A percentile compares a stretch with the other conserved stretches of the same genome.
phyloP scores from a whole-genome alignment of 2,113 vertebrate species.

The Gymnorhina tibicen region DNA sequence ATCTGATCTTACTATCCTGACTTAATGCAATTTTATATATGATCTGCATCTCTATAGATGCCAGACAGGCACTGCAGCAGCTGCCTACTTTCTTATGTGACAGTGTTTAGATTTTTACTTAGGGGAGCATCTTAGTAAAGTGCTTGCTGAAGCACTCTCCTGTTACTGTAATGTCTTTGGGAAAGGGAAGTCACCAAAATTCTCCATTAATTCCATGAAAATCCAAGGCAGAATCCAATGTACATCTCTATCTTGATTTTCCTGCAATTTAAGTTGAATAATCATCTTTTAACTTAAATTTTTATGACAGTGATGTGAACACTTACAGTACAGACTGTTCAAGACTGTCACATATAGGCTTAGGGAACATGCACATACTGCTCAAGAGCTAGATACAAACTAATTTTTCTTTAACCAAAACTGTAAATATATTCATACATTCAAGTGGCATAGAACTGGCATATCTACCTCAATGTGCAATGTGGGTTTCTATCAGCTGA shows the following conservation, averaged over 20 bases:
- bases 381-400: not conserved
- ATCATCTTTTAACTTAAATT: not conserved
- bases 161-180: not conserved
- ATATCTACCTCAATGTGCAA: not conserved
- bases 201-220: not conserved
- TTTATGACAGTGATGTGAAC: not conserved
- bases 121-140: not conserved
- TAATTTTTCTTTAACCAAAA: not conserved
- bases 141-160: not conserved
- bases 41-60: not conserved
- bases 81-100: not conserved
- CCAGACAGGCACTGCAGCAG: not conserved
- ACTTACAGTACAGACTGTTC: not conserved
- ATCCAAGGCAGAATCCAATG: not conserved
- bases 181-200: not conserved
- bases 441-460: not conserved
- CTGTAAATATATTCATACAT: not conserved
- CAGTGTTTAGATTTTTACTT: not conserved
- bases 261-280: not conserved
- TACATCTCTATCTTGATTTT: not conserved
- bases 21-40: not conserved
- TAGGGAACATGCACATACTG: fast-evolving
- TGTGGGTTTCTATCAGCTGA: not conserved
- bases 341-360: not conserved
- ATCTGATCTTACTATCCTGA: not conserved